A percentile compares a stretch with the other conserved stretches of the same genome.
Conservation (phyloP, 2,888 invertebrate genomes). For the Ganaspis brasiliensis region DNA sequence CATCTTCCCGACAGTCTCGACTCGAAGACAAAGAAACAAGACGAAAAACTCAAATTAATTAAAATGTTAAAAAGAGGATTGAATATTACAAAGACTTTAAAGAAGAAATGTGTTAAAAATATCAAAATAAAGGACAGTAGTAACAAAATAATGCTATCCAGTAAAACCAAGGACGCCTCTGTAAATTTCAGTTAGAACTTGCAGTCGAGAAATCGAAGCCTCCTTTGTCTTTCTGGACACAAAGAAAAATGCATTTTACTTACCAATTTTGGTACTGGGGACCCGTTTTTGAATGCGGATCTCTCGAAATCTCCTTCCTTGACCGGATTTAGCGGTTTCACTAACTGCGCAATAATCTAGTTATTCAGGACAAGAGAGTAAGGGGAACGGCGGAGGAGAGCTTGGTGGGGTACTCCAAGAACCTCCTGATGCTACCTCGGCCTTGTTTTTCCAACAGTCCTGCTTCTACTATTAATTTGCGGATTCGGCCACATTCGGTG, state of each 20-base stretch:
- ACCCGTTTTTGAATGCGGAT: slow-evolving; percentile 45
- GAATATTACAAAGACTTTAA: background rate
- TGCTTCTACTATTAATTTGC: slow-evolving; percentile 63
- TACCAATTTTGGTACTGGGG: slow-evolving; percentile 41
- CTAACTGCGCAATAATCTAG: slow-evolving; percentile 76
- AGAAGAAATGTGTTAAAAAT: too few species aligned
- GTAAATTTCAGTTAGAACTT: background rate
- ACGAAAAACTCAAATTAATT: too few species aligned
- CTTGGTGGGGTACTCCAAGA: slow-evolving; percentile 60
- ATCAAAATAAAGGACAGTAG: too few species aligned
- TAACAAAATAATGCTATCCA: background rate
- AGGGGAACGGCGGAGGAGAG: slow-evolving; percentile 59
- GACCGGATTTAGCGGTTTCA: slow-evolving; percentile 50
- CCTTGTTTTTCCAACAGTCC: slow-evolving; percentile 65
- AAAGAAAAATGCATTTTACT: background rate
- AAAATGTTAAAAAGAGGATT: background rate
- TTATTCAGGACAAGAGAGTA: slow-evolving; percentile 65
- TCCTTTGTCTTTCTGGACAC: slow-evolving; percentile 17
- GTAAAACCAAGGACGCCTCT: slow-evolving; percentile 9
- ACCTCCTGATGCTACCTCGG: slow-evolving; percentile 72
- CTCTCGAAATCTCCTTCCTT: slow-evolving; percentile 38
- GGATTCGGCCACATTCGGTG: slow-evolving; percentile 72
- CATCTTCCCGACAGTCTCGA: background rate
- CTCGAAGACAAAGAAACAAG: background rate
- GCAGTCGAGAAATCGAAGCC: background rate